phyloP scores from a whole-genome alignment of 2,888 invertebrate species.

The Patella pellucida region DNA sequence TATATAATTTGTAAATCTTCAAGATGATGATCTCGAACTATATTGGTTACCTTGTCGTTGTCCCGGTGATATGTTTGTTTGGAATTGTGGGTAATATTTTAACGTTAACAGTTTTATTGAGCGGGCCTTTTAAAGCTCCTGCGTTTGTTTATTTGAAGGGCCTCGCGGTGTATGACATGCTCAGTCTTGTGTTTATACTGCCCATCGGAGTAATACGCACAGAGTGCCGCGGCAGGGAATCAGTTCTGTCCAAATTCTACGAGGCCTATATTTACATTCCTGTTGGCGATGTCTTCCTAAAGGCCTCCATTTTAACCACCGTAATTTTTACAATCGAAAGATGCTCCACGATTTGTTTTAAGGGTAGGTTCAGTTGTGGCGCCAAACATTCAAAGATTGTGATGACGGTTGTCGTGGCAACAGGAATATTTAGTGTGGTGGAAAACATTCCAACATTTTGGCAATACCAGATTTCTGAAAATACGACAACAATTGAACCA shows the following conservation, averaged over 20 bases:
- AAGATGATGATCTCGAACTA: too few relatives aligned
- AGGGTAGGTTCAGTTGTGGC: too few relatives aligned
- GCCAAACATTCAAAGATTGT: neutral
- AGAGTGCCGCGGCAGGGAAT: conserved; percentile 14
- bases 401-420: neutral
- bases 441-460: conserved; percentile 34
- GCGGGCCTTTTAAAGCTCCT: conserved; percentile 22
- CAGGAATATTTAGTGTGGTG: conserved; percentile 16
- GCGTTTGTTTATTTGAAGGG: conserved; percentile 32
- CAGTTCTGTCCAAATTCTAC: conserved; percentile 16
- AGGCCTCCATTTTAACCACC: conserved; percentile 31
- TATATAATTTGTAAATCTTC: too few relatives aligned
- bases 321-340: conserved; percentile 29
- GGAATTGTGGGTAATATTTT: conserved; percentile 32
- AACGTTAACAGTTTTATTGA: conserved; percentile 26
- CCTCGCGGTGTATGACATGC: conserved; percentile 26
- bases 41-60: conserved; percentile 25
- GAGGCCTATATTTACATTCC: conserved; percentile 30
- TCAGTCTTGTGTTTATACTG: conserved; percentile 30
- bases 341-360: conserved; percentile 23
- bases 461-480: conserved; percentile 14
- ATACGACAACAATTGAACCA: neutral
- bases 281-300: conserved; percentile 32
- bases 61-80: conserved; percentile 29
- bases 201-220: conserved; percentile 26